Base-by-base conservation (phyloP, 2,113 vertebrate species). In the Anarrhichthys ocellatus region DNA sequence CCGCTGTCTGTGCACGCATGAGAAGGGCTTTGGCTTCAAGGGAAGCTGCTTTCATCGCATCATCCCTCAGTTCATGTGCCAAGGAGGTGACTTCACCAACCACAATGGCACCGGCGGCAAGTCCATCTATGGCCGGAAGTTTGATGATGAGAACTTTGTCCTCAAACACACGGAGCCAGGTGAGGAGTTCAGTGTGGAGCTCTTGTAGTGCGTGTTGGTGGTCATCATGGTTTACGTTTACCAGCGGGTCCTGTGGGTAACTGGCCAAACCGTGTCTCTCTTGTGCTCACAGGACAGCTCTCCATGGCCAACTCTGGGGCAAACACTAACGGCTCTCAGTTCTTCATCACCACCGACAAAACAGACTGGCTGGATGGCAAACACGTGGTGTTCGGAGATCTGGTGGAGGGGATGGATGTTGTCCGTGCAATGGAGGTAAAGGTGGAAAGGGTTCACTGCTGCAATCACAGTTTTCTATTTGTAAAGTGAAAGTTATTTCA, bases 51-150 rank as follows among this genome's bases (percentile, higher is more conserved):
- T 99, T 86, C 98, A 99, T 88, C 96, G 98, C 4, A 59, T 99
- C 92, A 99, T 99, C 81, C 98, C 98, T 27, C 98, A 99, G 96
- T 99, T 99, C 90, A 99, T 99, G 98, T 99, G 97, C 87, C 98
- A 99, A 92, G 98, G 96, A 0, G 98, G 98, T 0, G 98, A 99
- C 71, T 99, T 99, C 95, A 99, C 98, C 86, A 98, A 99, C 93
- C 98, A 99, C 94, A 99, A 99, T 0, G 97, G 98, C 93, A 99
- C 97, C 0, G 98, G 98, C 0, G 98, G 98, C 46, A 99, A 99
- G 85, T 98, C 98, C 50, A 99, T 99, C 94, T 99, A 99, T 0
- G 98, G 98, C 3, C 95, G 93, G 87, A 99, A 99, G 91, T 99
- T 99, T 64, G 98, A 99, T 0, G 98, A 99, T 20, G 98, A 99